Evolutionary conservation across 2,888 invertebrate species (phyloP), one percentile per base, ranked within the genome.

Genomic region (Drosophila hamatofila): DNA sequence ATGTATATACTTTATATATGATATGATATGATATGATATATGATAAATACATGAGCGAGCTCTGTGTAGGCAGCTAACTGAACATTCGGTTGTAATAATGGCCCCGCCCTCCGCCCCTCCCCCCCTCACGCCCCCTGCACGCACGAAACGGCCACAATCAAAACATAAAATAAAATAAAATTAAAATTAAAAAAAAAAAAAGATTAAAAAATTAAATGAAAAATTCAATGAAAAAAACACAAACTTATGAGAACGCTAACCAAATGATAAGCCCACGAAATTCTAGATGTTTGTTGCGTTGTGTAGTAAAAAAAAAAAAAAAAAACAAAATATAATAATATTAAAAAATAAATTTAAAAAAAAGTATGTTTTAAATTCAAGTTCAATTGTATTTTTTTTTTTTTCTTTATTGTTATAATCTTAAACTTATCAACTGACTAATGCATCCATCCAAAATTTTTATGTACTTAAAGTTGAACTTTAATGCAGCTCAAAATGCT

Each of bases 61-160:
- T 67, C 69, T 49, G 68, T 49, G 67, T 67, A 81, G 78, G 60
- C 33, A 55, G 60, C 51, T 65, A 59, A 55, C 75, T 67, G 60
- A 75, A 75, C 75, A 75, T 83, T 82, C 81, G 82, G 87, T 87
- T 82, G 87, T 82, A 82, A 67, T 44, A 78, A 67, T 72, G 80
- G 78, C 70, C 79, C 79, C 64, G 12, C 37, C 54, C 54, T 23
- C 2, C 37, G 33, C 27, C 30, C 30, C 39, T 18, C 37, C 23
- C 39, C 25, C 11, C 41, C 41, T 6, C 9, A 9, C 23, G 9
- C 51, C 9, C 37, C 11, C 37, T 9, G 35, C 46, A 55, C 35
- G 39, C 42, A 55, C 56, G 44, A 39, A 52, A 65, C 48, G 77
- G 80, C 71, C 77, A 79, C 77, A 77, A 77, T 77, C 73, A 79